Conservation (phyloP, 2,797 vertebrate genomes). For the Typhlichthys subterraneus region DNA sequence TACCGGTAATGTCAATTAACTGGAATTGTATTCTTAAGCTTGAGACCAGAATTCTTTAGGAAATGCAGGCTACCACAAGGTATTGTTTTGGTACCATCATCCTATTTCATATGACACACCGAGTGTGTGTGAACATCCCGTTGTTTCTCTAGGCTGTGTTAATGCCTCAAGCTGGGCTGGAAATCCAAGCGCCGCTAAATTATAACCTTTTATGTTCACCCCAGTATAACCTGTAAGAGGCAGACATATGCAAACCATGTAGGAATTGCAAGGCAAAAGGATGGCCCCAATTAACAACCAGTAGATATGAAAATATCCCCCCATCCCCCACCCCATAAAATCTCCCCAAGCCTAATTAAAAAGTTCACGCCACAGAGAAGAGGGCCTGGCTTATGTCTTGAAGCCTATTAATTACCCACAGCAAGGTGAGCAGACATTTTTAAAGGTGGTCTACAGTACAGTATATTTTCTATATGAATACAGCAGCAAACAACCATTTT, state of each 20-base stretch:
- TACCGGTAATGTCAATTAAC: neutral
- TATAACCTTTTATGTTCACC: constrained; percentile 1
- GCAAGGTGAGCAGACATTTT: neutral
- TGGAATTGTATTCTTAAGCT: neutral
- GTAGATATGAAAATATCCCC: constrained; percentile 9
- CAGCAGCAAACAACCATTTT: too few relatives aligned
- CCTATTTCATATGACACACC: neutral
- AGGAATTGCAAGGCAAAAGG: neutral
- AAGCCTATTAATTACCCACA: neutral
- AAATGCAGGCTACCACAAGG: too few relatives aligned
- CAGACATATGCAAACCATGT: neutral
- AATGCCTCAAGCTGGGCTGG: neutral
- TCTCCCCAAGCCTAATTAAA: constrained; percentile 11
- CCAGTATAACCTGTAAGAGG: neutral
- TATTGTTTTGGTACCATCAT: neutral
- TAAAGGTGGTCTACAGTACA: too few relatives aligned
- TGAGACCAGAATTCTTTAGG: too few relatives aligned
- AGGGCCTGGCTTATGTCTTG: neutral
- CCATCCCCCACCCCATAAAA: neutral
- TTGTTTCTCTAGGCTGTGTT: neutral
- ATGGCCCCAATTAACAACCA: constrained; percentile 12
- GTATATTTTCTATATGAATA: too few relatives aligned
- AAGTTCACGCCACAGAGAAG: constrained; percentile 5
- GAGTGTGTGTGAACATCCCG: too few relatives aligned
- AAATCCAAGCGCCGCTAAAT: neutral